Evolutionary conservation across 2,797 vertebrate genomes (phyloP).

Genomic region (Syngnathus acus): DNA sequence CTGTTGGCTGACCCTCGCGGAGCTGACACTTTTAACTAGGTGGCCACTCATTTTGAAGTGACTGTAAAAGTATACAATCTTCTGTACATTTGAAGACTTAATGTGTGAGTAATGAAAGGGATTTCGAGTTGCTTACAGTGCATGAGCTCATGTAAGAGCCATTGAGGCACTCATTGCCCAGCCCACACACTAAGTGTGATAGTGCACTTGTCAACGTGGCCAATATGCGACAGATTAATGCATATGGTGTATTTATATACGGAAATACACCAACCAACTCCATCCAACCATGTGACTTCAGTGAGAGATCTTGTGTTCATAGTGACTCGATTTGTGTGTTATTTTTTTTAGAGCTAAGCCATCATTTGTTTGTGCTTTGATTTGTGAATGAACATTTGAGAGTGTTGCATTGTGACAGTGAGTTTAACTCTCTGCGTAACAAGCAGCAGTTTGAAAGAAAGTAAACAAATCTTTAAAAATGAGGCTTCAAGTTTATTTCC

Average conservation of each 20-base stretch:
- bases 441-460: no score
- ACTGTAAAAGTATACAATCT: slow-evolving; percentile 8
- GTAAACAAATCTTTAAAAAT: no score
- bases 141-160: slow-evolving; percentile 39
- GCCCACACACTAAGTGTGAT: slow-evolving; percentile 28
- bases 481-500: no score
- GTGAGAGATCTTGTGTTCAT: no score
- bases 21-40: slow-evolving; percentile 15
- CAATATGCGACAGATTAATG: slow-evolving; percentile 33
- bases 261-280: slow-evolving; percentile 10
- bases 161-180: slow-evolving; percentile 35
- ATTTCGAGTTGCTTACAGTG: slow-evolving; percentile 28
- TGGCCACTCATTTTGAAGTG: slow-evolving; percentile 33
- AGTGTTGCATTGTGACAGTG: no score
- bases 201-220: slow-evolving; percentile 19
- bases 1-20: slow-evolving; percentile 38
- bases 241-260: slow-evolving; percentile 24
- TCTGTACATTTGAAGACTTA: neutral
- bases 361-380: no score
- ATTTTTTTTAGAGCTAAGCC: no score
- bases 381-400: no score
- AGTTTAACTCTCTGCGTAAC: no score
- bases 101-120: slow-evolving; percentile 36
- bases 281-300: slow-evolving; percentile 19
- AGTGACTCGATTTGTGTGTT: no score